Percentiles rank a stretch among this genome's conserved stretches.
These are phyloP conservation scores for Crocidura indochinensis DNA, from an alignment of 2,797 vertebrate species.

Conservation along the genomic window DNA sequence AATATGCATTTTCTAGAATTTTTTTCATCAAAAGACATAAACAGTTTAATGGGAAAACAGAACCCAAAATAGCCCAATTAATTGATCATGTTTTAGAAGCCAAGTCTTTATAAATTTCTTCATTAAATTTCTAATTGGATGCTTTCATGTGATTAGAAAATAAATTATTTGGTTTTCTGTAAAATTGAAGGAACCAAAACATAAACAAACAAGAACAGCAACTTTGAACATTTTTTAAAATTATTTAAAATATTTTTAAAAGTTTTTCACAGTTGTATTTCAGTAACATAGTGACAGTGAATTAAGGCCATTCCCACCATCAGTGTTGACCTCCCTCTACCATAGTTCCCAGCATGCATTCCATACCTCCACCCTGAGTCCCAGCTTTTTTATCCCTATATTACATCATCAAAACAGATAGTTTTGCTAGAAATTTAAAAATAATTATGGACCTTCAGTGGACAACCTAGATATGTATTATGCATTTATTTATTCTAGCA, in stretches of 20 bases:
- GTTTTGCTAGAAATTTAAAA: background rate
- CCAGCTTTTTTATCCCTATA: background rate
- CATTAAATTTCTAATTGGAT: background rate
- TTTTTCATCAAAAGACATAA: background rate
- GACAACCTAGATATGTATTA: background rate
- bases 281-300: too few species aligned
- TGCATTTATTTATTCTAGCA: slow-evolving; percentile 51
- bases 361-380: too few species aligned
- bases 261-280: background rate
- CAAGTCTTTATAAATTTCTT: background rate
- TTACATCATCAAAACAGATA: background rate
- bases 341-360: too few species aligned
- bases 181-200: slow-evolving; percentile 27
- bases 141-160: slow-evolving; percentile 13
- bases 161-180: background rate
- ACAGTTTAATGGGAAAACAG: slow-evolving; percentile 1
- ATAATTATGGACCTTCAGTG: background rate
- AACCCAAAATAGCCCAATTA: background rate
- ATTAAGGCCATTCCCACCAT: too few species aligned
- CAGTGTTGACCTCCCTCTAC: too few species aligned
- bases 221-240: background rate
- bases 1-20: background rate
- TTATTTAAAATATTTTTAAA: too few species aligned
- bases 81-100: slow-evolving; percentile 3
- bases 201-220: background rate